Evolutionary conservation across 2,797 vertebrate genomes (phyloP).

Genomic region (Calcarius lapponicus): DNA sequence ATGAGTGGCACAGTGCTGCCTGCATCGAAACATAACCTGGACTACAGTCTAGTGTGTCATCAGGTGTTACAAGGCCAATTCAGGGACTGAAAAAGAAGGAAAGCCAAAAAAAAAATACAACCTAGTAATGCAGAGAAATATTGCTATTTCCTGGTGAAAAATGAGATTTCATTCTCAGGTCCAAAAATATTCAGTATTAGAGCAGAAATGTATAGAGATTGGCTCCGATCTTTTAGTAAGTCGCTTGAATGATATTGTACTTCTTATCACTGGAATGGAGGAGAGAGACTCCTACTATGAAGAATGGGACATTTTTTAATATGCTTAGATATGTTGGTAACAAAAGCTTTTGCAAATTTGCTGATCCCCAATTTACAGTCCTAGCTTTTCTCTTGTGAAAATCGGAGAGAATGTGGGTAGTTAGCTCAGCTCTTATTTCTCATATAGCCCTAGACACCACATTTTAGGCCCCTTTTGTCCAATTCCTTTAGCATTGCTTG

Average conservation of each 20-base stretch:
- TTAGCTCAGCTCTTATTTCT: not conserved
- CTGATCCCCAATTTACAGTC: not conserved
- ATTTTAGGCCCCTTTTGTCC: not conserved
- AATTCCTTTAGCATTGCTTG: not conserved
- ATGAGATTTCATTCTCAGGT: not conserved
- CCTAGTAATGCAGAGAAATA: not conserved
- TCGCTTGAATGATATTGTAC: not conserved
- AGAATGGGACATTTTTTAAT: not conserved
- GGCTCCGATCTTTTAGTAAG: not conserved
- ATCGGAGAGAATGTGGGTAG: not conserved
- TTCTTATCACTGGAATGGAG: not conserved
- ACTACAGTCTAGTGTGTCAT: too few species aligned
- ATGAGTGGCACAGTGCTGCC: not conserved
- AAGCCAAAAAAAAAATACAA: not conserved
- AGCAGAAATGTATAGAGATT: not conserved
- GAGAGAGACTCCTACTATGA: not conserved
- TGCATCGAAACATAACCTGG: not conserved
- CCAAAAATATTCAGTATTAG: not conserved
- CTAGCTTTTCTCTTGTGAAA: not conserved
- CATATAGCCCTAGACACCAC: rapidly evolving
- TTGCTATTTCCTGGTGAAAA: not conserved
- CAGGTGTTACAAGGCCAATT: not conserved
- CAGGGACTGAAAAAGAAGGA: not conserved
- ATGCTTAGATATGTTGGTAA: not conserved
- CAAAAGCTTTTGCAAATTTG: not conserved